Conservation (phyloP, 2,113 vertebrate species). For the Gulo gulo region DNA sequence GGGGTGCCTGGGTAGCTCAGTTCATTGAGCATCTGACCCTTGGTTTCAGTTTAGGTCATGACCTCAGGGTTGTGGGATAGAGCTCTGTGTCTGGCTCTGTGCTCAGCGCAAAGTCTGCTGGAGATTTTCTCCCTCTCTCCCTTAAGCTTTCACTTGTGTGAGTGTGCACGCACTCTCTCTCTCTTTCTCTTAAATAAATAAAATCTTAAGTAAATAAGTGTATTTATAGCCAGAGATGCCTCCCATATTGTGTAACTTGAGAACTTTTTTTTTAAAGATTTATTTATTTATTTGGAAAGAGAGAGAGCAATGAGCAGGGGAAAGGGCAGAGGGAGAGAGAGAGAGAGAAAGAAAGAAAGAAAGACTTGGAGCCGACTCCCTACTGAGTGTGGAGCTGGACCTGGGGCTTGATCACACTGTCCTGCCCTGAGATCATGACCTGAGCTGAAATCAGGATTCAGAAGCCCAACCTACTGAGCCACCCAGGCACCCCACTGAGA, state of each 20-base stretch:
- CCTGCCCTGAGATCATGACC: background rate
- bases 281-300: background rate
- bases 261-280: background rate
- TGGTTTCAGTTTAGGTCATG: background rate
- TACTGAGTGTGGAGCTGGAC: background rate
- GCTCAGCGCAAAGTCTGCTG: background rate
- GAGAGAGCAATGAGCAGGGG: background rate
- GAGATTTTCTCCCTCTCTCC: background rate
- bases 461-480: background rate
- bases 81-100: background rate
- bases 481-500: background rate
- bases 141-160: background rate
- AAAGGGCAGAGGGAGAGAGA: background rate
- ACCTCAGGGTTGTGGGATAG: background rate
- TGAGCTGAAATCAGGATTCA: background rate
- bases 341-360: background rate
- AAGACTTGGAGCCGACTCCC: background rate
- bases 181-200: background rate
- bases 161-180: background rate
- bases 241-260: background rate
- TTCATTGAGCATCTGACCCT: background rate
- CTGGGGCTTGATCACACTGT: background rate
- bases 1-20: background rate
- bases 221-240: background rate
- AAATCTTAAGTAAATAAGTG: background rate